A percentile compares a stretch with the other conserved stretches of the same genome.
These are phyloP conservation scores for Drosophila monieri DNA, from an alignment of 2,888 invertebrate species.

Conservation along the genomic window DNA sequence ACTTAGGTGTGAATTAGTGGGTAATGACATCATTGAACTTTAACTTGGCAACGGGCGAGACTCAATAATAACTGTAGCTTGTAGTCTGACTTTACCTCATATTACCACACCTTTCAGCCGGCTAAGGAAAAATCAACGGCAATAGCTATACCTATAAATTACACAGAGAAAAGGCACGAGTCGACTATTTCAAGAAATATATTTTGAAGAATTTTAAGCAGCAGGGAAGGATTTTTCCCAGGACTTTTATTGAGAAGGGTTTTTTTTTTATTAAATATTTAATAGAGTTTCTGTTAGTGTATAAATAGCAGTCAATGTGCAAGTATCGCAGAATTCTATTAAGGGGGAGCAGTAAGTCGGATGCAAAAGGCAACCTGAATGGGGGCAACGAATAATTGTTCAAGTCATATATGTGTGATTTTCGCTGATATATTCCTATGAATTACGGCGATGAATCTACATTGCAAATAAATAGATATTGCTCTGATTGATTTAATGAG, in stretches of 20 bases:
- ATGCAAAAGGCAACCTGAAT: constrained; percentile 60
- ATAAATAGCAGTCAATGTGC: constrained; percentile 44
- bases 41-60: constrained; percentile 70
- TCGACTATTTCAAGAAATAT: too few species aligned
- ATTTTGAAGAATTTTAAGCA: too few species aligned
- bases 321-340: constrained; percentile 57
- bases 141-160: constrained; percentile 33
- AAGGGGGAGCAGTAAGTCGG: constrained; percentile 42
- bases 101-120: constrained; percentile 67
- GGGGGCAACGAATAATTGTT: constrained; percentile 59
- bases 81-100: constrained; percentile 32
- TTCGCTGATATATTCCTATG: constrained; percentile 65
- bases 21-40: constrained; percentile 80
- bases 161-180: neutral
- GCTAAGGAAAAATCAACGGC: constrained; percentile 29
- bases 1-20: constrained; percentile 79
- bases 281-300: neutral
- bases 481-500: constrained; percentile 64
- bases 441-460: constrained; percentile 51
- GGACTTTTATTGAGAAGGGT: neutral
- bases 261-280: neutral
- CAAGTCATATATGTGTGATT: constrained; percentile 39
- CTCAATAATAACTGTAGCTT: constrained; percentile 70
- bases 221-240: neutral
- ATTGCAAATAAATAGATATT: constrained; percentile 57